Evolutionary conservation across 2,113 vertebrate species (phyloP).

Genomic region (Pelobates fuscus): DNA sequence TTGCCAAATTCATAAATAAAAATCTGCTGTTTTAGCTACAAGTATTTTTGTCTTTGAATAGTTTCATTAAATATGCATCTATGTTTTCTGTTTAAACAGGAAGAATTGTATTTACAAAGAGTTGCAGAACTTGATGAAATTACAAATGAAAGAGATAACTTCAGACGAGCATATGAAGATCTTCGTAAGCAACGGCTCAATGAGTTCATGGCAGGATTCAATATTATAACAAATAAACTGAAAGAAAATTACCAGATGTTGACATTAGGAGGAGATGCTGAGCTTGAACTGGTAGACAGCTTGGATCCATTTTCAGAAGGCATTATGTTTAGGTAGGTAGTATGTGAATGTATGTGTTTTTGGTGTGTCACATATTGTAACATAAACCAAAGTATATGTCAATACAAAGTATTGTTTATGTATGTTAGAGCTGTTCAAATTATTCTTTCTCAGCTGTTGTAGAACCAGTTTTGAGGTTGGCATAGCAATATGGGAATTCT

Average conservation of each 20-base stretch:
- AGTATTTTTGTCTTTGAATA: no score
- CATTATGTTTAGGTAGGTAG: constrained; percentile 89
- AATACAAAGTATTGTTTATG: no score
- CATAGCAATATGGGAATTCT: no score
- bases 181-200: constrained; percentile 91
- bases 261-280: constrained; percentile 92
- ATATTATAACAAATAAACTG: constrained; percentile 92
- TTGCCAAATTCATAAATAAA: no score
- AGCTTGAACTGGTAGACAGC: constrained; percentile 95
- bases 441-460: no score
- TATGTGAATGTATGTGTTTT: background rate
- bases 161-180: constrained; percentile 84
- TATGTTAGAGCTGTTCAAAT: background rate
- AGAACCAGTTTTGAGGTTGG: no score
- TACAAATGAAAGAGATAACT: constrained; percentile 82
- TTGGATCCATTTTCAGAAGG: constrained; percentile 97
- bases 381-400: background rate
- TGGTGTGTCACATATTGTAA: background rate
- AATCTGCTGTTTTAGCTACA: no score
- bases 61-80: no score
- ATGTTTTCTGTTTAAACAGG: constrained; percentile 67
- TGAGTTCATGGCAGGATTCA: constrained; percentile 97
- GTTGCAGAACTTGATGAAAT: constrained; percentile 90
- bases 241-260: constrained; percentile 99
- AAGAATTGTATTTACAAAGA: constrained; percentile 88